phyloP scores from a whole-genome alignment of 2,113 vertebrate species.

The Uria aalge region DNA sequence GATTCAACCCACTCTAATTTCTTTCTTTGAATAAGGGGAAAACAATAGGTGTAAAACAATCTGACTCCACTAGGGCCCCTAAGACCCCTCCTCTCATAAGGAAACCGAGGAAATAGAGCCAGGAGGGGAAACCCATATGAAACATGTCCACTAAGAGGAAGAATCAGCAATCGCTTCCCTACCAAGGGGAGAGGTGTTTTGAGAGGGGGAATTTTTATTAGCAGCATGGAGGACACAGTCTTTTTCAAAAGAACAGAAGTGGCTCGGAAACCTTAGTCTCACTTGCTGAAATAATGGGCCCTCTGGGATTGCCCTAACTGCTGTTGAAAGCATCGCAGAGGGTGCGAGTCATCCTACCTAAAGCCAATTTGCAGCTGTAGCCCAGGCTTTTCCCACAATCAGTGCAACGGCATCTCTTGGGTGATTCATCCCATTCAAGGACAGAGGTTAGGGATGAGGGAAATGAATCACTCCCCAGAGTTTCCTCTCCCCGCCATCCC shows the following conservation, averaged over 20 bases:
- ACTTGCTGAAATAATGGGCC: not conserved
- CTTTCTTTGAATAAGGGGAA: not conserved
- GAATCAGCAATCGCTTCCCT: not conserved
- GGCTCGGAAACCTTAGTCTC: not conserved
- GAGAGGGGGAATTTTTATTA: not conserved
- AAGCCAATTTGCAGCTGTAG: not conserved
- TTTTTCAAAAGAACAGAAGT: not conserved
- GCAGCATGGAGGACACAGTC: not conserved
- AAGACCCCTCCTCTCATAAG: accelerated
- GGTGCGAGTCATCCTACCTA: not conserved
- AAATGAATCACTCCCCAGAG: not conserved
- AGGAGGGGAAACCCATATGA: not conserved
- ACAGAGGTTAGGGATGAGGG: not conserved
- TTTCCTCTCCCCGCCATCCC: not conserved
- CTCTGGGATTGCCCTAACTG: not conserved
- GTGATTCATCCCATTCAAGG: not conserved
- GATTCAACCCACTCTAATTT: not conserved
- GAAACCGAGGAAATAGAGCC: not conserved
- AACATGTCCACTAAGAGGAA: not conserved
- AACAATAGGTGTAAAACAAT: not conserved
- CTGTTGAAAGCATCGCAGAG: not conserved
- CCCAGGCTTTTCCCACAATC: not conserved
- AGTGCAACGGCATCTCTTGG: not conserved
- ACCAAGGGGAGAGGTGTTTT: not conserved
- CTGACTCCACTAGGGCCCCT: not conserved